Evolutionary conservation across 2,797 vertebrate species (phyloP).

Genomic region (Ctenopoma multispine): DNA sequence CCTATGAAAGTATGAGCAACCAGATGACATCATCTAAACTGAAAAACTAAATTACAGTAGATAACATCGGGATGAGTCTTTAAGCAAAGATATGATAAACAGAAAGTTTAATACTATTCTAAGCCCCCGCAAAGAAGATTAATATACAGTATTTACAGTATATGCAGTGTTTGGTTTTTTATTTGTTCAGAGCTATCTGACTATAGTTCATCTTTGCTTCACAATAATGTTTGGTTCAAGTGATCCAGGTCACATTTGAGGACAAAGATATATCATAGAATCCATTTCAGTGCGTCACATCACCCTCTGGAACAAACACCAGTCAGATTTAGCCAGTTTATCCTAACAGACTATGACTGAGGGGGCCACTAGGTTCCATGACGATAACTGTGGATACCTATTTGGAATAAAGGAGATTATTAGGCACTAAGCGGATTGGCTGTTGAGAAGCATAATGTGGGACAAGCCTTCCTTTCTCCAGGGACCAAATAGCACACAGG

Average conservation of each 20-base stretch:
- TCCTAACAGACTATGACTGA: constrained; percentile 5
- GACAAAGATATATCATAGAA: neutral
- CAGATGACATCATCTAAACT: too few species aligned
- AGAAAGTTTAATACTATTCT: neutral
- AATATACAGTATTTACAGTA: neutral
- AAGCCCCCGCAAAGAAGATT: neutral
- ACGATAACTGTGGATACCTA: constrained; percentile 48
- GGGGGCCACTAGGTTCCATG: constrained; percentile 39
- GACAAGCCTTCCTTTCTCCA: constrained; percentile 52
- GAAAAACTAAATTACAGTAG: too few species aligned
- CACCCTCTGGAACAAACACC: neutral
- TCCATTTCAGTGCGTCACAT: constrained; percentile 11
- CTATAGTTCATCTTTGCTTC: neutral
- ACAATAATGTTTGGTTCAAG: neutral
- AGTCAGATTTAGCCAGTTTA: constrained; percentile 20
- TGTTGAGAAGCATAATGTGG: constrained; percentile 65
- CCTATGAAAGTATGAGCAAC: too few species aligned
- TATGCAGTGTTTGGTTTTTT: too few species aligned
- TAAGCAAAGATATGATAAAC: too few species aligned
- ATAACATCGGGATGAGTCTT: too few species aligned
- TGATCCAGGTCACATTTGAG: constrained; percentile 2
- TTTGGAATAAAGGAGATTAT: constrained; percentile 75
- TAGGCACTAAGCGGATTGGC: constrained; percentile 77
- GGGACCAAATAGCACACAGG: constrained; percentile 29
- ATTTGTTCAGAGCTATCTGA: neutral